phyloP scores from a whole-genome alignment of 2,113 vertebrate species.

The Regulus satrapa region DNA sequence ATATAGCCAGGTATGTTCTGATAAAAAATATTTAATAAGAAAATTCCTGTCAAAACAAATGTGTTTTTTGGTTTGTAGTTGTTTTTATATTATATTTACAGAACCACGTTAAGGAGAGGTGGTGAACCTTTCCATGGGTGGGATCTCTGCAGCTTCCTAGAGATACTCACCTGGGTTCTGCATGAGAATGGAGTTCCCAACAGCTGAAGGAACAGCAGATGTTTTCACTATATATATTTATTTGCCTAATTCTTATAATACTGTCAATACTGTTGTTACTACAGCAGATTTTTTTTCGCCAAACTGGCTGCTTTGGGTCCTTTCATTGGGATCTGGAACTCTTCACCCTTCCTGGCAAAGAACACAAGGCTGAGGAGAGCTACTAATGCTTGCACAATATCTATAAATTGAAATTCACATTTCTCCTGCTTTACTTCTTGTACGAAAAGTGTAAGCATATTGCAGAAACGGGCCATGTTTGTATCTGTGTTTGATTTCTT shows the following conservation, averaged over 20 bases:
- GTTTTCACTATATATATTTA: neutral
- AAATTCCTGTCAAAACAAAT: neutral
- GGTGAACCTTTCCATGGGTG: neutral
- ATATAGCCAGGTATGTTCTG: neutral
- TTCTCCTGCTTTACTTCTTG: neutral
- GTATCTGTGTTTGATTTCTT: neutral
- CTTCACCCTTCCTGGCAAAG: neutral
- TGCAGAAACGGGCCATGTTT: neutral
- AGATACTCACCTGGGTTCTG: neutral
- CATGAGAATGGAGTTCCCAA: neutral
- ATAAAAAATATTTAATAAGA: neutral
- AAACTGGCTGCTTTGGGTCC: neutral
- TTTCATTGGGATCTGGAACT: neutral
- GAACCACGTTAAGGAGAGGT: fast-evolving
- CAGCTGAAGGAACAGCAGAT: neutral
- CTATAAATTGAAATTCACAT: neutral
- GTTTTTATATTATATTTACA: neutral
- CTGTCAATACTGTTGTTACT: neutral
- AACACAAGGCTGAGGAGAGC: neutral
- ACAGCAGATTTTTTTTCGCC: neutral
- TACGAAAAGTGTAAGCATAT: neutral
- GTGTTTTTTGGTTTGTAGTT: too few species aligned
- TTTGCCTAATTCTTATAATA: neutral
- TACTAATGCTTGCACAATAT: neutral
- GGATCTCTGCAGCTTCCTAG: too few species aligned